Percentiles rank a stretch among this genome's conserved stretches.
phyloP scores from a whole-genome alignment of 2,888 invertebrate genomes.

The Limnephilus lunatus region DNA sequence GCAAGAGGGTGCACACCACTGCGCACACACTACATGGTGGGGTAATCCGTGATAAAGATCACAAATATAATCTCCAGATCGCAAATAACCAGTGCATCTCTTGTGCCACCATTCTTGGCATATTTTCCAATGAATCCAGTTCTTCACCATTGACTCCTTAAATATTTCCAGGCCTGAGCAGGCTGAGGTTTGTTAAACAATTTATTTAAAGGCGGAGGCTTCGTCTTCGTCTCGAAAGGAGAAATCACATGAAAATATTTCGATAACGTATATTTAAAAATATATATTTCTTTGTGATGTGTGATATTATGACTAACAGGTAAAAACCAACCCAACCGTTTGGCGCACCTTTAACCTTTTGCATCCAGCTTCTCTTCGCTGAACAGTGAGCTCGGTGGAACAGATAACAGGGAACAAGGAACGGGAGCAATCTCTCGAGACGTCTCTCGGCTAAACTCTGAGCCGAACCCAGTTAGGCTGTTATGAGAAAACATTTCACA shows the following conservation, averaged over 20 bases:
- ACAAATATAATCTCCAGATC: not conserved
- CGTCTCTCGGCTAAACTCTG: not conserved
- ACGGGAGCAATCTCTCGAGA: not conserved
- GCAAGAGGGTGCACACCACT: not conserved
- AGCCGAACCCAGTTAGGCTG: not conserved
- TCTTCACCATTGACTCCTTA: not conserved
- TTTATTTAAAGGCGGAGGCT: too few species aligned
- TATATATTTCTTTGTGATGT: too few species aligned
- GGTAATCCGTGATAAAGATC: constrained; percentile 8
- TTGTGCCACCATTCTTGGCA: not conserved
- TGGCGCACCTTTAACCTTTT: not conserved
- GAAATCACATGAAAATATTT: too few species aligned
- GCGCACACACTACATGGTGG: not conserved
- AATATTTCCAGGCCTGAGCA: too few species aligned
- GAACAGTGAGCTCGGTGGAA: not conserved
- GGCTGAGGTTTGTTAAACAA: too few species aligned
- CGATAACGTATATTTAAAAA: too few species aligned
- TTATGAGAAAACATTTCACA: not conserved
- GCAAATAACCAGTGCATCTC: not conserved
- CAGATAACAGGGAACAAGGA: too few species aligned
- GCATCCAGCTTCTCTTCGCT: not conserved
- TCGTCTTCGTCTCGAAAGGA: too few species aligned
- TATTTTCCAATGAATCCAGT: not conserved
- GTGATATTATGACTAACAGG: not conserved
- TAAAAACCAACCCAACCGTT: not conserved